Evolutionary conservation across 2,113 vertebrate species (phyloP).

Genomic region (Prietella phreatophila): DNA sequence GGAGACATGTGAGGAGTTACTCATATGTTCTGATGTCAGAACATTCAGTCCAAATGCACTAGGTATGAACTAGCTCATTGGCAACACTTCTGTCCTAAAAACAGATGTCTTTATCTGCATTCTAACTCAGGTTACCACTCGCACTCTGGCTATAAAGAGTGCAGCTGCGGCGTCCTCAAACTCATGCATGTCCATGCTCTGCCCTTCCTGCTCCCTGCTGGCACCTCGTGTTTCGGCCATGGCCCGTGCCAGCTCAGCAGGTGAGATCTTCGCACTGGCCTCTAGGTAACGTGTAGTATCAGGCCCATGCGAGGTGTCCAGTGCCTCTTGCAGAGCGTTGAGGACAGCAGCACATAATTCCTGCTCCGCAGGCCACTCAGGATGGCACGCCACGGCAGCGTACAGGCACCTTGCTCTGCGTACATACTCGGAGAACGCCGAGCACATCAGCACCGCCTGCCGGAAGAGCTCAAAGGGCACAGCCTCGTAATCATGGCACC

Average conservation of each 20-base stretch:
- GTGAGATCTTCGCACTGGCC: conserved; percentile 85
- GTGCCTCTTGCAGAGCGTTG: conserved; percentile 80
- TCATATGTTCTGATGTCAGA: neutral
- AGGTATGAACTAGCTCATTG: neutral
- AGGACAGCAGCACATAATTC: conserved; percentile 81
- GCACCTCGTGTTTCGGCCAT: conserved; percentile 75
- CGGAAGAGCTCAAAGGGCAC: conserved; percentile 88
- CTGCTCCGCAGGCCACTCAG: conserved; percentile 67
- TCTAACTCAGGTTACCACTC: conserved; percentile 74
- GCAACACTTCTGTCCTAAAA: neutral
- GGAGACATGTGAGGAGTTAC: neutral
- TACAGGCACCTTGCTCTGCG: conserved; percentile 81
- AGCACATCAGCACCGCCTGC: conserved; percentile 84
- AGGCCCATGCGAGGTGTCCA: conserved; percentile 65
- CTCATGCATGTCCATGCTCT: conserved; percentile 82
- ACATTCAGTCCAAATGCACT: neutral
- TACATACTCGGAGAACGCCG: conserved; percentile 87
- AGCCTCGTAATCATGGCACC: conserved; percentile 86
- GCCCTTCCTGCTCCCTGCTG: conserved; percentile 60
- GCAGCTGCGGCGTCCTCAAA: conserved; percentile 84
- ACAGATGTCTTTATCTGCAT: neutral
- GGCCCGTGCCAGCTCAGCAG: conserved; percentile 77
- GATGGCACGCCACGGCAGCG: conserved; percentile 70
- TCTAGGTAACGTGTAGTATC: conserved; percentile 77
- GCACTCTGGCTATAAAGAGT: conserved; percentile 86